Base-by-base conservation (phyloP, 2,888 invertebrate species). In the Cataglyphis altisquamis region DNA sequence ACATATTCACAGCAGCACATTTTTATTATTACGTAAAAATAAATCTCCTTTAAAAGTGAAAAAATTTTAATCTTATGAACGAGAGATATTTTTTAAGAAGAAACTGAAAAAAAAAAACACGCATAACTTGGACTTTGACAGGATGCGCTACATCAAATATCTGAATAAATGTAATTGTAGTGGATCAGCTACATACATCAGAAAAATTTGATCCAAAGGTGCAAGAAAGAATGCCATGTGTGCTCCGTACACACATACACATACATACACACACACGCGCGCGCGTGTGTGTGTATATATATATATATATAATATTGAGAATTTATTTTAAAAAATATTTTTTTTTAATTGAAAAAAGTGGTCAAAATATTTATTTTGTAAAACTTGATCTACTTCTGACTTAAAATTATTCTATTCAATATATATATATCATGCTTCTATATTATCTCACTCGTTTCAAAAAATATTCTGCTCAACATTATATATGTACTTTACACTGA, bases 211-310 rank as follows among this genome's bases (percentile, higher is more conserved):
- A 73, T 72, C 84, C 82, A 68, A 84, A 84, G 90, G 87, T 88
- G 88, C 86, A 84, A 88, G 89, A 86, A 91, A 91, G 90, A 91
- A 90, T 90, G 90, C 90, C 91, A 91, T 86, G 6, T 48, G 15
- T 39, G 70, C 83, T 86, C 84, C 32, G 5, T 32, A 32, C 32
- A 32, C 32, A 32, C 5, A 32, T 6, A 32, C 5, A 32, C 32
- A 32, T 4, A 32, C 32, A 32, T 0, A 32, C 32, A 32, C 32
- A 32, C 32, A 32, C 32, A 3, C 3, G 25, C 1, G 25, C 1
- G 25, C 1, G 25, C 1, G 25, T 25, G 25, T 25, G 25, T 25
- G 0, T 25, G 25, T 25, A 1, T 25, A 25, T 25, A 25, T 25
- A 25, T 25, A 25, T 25, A 25, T 1, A 25, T 25, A 25, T 48